A percentile compares a stretch with the other conserved stretches of the same genome.
Evolutionary conservation across 2,797 vertebrate species (phyloP).

Genomic region (Garrulus glandarius): DNA sequence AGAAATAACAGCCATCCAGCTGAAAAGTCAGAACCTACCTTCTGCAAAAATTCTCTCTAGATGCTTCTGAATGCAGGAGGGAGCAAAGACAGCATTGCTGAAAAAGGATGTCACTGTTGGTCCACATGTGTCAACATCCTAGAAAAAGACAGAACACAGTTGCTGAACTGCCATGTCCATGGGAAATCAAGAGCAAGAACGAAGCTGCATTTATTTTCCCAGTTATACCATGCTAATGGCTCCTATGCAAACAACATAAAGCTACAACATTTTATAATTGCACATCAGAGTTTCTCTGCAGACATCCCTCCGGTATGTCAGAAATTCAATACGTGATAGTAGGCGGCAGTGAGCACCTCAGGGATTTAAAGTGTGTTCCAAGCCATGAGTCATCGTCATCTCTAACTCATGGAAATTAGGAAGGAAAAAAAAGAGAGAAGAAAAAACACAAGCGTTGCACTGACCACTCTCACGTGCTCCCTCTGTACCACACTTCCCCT

Average conservation of each 20-base stretch:
- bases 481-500: background rate
- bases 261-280: constrained; percentile 44
- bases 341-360: constrained; percentile 54
- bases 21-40: constrained; percentile 54
- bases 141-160: constrained; percentile 47
- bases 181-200: constrained; percentile 39
- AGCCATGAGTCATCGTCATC: constrained; percentile 58
- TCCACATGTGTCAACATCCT: constrained; percentile 65
- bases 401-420: constrained; percentile 46
- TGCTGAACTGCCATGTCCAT: background rate
- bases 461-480: background rate
- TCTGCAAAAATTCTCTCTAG: constrained; percentile 14
- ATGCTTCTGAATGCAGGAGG: constrained; percentile 17
- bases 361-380: constrained; percentile 60
- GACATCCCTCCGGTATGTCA: constrained; percentile 55
- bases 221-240: constrained; percentile 18
- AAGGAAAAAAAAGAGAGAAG: background rate
- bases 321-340: constrained; percentile 63
- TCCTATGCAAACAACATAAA: constrained; percentile 48
- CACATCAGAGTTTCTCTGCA: constrained; percentile 58
- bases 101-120: constrained; percentile 24
- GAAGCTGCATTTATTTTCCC: constrained; percentile 11
- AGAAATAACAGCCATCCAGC: background rate
- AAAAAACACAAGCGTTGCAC: background rate
- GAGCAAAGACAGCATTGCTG: constrained; percentile 15